These are phyloP conservation scores for Octomys mimax DNA, from an alignment of 2,797 vertebrate genomes.

Conservation along the genomic window DNA sequence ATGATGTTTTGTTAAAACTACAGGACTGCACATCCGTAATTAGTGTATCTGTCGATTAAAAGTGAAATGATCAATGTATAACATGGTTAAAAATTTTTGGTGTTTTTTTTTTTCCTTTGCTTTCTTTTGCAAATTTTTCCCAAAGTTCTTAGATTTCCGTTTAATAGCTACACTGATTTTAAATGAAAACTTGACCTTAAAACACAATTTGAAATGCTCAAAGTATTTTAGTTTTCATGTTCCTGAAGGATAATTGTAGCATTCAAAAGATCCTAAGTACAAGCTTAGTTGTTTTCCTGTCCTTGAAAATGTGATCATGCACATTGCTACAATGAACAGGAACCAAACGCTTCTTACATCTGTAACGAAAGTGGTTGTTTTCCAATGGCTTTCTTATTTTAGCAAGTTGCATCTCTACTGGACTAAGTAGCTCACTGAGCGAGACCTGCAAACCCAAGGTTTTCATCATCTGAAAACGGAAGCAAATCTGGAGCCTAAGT, in stretches of 20 bases:
- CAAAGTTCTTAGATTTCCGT: neutral
- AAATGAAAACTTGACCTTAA: neutral
- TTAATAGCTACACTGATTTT: neutral
- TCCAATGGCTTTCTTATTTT: neutral
- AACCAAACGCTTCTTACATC: conserved; percentile 1
- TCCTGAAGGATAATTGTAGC: neutral
- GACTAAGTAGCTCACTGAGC: neutral
- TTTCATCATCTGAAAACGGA: neutral
- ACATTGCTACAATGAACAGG: neutral
- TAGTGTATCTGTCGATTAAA: neutral
- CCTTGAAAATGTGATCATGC: neutral
- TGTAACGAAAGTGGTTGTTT: neutral
- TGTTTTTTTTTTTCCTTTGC: neutral
- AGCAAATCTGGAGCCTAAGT: neutral
- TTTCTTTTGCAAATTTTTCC: neutral
- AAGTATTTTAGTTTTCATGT: conserved; percentile 22
- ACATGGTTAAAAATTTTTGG: neutral
- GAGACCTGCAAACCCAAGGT: neutral
- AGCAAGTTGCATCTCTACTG: neutral
- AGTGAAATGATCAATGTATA: neutral
- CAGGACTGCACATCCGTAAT: neutral
- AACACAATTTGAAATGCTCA: conserved; percentile 12
- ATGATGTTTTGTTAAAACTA: neutral
- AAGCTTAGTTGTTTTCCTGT: neutral
- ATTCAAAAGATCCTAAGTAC: neutral